Conservation (phyloP, 1,140 invertebrate species). For the Arion vulgaris region DNA sequence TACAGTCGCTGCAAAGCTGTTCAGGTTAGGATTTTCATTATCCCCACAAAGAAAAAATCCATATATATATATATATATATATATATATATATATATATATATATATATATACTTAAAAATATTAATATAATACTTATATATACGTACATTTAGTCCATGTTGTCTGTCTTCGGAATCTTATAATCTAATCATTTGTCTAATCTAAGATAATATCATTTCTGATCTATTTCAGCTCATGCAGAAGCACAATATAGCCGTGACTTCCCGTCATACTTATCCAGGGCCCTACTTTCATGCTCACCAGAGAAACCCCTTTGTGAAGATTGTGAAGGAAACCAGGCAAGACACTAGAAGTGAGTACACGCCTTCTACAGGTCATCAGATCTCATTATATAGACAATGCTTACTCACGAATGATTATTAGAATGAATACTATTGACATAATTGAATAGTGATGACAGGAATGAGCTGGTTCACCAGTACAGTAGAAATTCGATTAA, state of each 20-base stretch:
- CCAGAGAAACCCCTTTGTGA: slow-evolving; percentile 62
- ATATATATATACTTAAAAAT: slow-evolving; percentile 17
- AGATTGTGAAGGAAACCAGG: slow-evolving; percentile 60
- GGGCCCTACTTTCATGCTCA: slow-evolving; percentile 64
- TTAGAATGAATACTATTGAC: too few relatives aligned
- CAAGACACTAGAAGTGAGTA: slow-evolving; percentile 64
- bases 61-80: slow-evolving; percentile 31
- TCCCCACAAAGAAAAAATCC: too few relatives aligned
- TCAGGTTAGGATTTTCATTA: too few relatives aligned
- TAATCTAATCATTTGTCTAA: too few relatives aligned
- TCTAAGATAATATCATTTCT: too few relatives aligned
- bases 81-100: slow-evolving; percentile 25
- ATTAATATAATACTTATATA: background rate
- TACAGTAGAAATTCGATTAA: too few relatives aligned
- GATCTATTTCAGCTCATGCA: slow-evolving; percentile 55
- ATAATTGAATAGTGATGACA: background rate
- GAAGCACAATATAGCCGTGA: slow-evolving; percentile 54
- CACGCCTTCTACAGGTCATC: background rate
- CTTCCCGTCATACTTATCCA: slow-evolving; percentile 51
- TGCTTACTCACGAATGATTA: background rate
- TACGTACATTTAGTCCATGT: background rate
- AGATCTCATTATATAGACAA: too few relatives aligned
- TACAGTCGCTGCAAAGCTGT: too few relatives aligned
- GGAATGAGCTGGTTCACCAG: too few relatives aligned
- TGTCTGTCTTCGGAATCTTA: too few relatives aligned